Evolutionary conservation across 1,140 invertebrate species (phyloP), one percentile per base, ranked within the genome.

Genomic region (Diprion similis): DNA sequence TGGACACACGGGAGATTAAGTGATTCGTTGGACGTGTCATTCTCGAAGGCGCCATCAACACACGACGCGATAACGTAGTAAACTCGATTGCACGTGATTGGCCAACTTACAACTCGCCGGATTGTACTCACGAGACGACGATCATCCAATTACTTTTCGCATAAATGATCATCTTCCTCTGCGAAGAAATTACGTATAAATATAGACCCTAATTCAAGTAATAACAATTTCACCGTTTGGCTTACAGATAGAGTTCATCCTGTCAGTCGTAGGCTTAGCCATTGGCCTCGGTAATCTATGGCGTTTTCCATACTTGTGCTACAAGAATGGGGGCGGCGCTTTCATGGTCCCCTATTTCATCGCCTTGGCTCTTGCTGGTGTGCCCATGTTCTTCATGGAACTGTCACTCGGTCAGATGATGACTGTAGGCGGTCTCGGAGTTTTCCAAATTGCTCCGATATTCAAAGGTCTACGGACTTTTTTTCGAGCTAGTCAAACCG

Each of bases 321-420:
- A 91, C 80, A 89, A 88, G 71, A 91, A 92, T 79, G 84, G 84
- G 8, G 84, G 84, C 15, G 96, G 97, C 78, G 97, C 97, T 3
- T 99, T 99, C 87, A 90, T 99, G 65, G 95, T 98, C 51, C 97
- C 97, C 0, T 99, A 98, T 87, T 94, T 94, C 77, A 89, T 97
- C 68, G 98, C 98, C 92, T 88, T 98, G 81, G 89, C 97, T 66
- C 94, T 98, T 78, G 96, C 96, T 8, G 97, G 97, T 10, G 90
- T 98, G 11, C 97, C 97, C 1, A 89, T 99, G 19, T 98, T 98
- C 87, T 98, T 97, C 86, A 95, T 98, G 94, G 97, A 98, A 87
- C 84, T 98, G 77, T 95, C 97, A 1, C 87, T 98, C 71, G 97
- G 97, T 15, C 97, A 97, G 84, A 97, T 96, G 89, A 95, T 97